Evolutionary conservation across 2,888 invertebrate genomes (phyloP).

Genomic region (Kryphioiulus occultus): DNA sequence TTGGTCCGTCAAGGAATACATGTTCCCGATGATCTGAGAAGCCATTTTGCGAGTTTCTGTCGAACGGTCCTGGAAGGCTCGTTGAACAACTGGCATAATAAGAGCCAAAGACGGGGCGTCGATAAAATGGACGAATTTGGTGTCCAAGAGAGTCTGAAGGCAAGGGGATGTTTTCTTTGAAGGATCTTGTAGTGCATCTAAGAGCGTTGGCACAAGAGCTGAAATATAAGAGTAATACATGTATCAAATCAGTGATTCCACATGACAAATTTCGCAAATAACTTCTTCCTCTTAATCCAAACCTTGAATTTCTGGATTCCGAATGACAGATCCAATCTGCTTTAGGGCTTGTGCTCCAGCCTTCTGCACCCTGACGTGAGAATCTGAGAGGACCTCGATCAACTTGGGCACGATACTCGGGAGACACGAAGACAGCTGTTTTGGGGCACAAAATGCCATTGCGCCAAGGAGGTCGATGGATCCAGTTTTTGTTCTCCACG

Average conservation of each 20-base stretch:
- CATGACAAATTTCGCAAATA: background rate
- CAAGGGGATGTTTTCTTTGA: conserved; percentile 92
- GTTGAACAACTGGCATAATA: conserved; percentile 98
- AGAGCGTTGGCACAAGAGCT: conserved; percentile 68
- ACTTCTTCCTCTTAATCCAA: conserved; percentile 47
- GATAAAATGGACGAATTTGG: conserved; percentile 98
- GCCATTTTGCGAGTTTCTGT: conserved; percentile 99
- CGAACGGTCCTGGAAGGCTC: conserved; percentile 96
- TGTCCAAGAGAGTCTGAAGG: conserved; percentile 91
- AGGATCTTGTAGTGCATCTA: conserved; percentile 94
- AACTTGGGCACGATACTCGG: conserved; percentile 98
- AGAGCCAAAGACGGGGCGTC: conserved; percentile 98
- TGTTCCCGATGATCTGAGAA: conserved; percentile 98
- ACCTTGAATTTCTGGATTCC: conserved; percentile 97
- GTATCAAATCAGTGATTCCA: background rate
- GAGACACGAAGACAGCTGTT: conserved; percentile 95
- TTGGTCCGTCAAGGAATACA: conserved; percentile 98
- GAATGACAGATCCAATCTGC: conserved; percentile 96
- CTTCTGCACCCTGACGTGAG: conserved; percentile 95
- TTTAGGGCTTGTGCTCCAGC: conserved; percentile 95
- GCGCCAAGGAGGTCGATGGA: conserved; percentile 95
- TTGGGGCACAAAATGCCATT: conserved; percentile 99
- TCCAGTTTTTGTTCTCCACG: conserved; percentile 97
- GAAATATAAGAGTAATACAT: conserved; percentile 45
- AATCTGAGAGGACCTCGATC: conserved; percentile 80